phyloP scores from a whole-genome alignment of 2,113 vertebrate species.

The Cochlearius cochlearius region DNA sequence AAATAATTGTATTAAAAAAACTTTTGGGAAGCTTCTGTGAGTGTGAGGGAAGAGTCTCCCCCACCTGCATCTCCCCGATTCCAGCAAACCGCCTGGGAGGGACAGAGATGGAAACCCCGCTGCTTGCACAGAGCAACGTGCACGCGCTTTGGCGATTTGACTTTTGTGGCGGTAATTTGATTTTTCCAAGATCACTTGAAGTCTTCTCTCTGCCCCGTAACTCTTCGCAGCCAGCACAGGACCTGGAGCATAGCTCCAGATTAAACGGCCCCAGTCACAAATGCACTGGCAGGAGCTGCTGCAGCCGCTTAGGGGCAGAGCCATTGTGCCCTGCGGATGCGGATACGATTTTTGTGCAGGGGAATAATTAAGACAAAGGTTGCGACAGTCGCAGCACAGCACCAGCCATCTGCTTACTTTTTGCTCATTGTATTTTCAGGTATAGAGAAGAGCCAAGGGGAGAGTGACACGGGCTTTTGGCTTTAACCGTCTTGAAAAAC shows the following conservation, averaged over 20 bases:
- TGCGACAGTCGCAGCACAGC: background rate
- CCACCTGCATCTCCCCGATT: background rate
- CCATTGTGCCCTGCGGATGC: background rate
- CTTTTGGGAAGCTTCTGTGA: background rate
- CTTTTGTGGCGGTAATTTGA: background rate
- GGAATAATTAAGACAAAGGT: background rate
- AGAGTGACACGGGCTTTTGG: background rate
- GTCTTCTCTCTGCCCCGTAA: background rate
- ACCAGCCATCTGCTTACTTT: background rate
- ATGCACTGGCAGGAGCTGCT: background rate
- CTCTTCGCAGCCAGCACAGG: background rate
- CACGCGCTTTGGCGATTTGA: fast-evolving
- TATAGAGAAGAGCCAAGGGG: background rate
- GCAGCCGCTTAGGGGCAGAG: background rate
- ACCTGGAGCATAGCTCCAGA: background rate
- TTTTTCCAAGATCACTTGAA: background rate
- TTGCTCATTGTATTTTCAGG: background rate
- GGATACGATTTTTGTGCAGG: background rate
- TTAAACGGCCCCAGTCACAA: background rate
- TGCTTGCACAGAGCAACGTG: background rate
- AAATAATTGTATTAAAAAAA: background rate
- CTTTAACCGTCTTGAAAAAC: background rate
- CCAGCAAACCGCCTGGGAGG: background rate
- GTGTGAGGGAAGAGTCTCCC: background rate
- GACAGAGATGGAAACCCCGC: background rate